Conservation (phyloP, 2,113 vertebrate species). For the pig (Sus scrofa) region DNA sequence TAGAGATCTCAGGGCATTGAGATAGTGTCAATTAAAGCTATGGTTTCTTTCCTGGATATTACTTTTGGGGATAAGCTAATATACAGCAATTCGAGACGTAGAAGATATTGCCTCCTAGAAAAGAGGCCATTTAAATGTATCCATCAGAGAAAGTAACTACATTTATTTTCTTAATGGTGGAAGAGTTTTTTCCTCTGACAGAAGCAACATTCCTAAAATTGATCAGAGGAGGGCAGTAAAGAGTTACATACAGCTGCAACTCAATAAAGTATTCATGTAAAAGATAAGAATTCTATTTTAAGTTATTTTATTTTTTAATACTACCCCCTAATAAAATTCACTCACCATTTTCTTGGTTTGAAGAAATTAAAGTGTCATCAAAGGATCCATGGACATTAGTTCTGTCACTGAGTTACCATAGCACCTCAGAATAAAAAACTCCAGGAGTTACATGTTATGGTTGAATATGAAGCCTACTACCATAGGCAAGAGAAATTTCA, state of each 20-base stretch:
- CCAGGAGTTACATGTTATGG: not conserved
- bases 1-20: not conserved
- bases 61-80: constrained; percentile 39
- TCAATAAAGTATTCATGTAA: not conserved
- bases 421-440: constrained; percentile 51
- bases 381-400: constrained; percentile 17
- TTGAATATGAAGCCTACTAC: not conserved
- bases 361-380: constrained; percentile 49
- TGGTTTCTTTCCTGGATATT: not conserved
- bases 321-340: not conserved
- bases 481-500: not conserved
- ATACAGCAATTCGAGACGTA: not conserved
- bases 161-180: constrained; percentile 17
- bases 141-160: constrained; percentile 7
- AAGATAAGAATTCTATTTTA: not conserved
- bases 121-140: not conserved
- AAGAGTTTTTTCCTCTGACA: not conserved
- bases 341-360: not conserved
- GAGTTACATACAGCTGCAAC: constrained; percentile 76
- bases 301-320: constrained; percentile 53
- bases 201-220: constrained; percentile 67
- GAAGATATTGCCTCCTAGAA: not conserved
- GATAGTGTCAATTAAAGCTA: not conserved
- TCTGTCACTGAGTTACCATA: not conserved
- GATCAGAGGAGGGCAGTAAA: constrained; percentile 86